Conservation (phyloP, 2,113 vertebrate genomes). For the Cnemophilus loriae region DNA sequence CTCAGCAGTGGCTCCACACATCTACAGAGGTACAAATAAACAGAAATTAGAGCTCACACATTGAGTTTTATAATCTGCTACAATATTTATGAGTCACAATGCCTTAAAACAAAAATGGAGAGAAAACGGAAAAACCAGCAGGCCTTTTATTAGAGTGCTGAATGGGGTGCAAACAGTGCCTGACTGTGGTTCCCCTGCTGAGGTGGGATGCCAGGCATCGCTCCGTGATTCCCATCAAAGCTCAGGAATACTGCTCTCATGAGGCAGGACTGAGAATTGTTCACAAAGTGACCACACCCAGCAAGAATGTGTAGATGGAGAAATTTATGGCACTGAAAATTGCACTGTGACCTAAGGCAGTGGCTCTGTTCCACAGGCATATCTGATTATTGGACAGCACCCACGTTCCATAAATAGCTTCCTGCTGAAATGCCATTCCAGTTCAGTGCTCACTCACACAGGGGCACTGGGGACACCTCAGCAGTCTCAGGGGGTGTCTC, state of each 20-base stretch:
- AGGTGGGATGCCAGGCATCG: neutral
- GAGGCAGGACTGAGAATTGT: neutral
- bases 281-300: constrained; percentile 42
- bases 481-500: neutral
- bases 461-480: neutral
- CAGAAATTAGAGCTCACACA: neutral
- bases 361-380: constrained; percentile 1
- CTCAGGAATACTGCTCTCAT: neutral
- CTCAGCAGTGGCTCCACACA: neutral
- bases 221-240: neutral
- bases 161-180: neutral
- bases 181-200: neutral
- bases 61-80: neutral
- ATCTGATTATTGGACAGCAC: constrained; percentile 19
- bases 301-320: neutral
- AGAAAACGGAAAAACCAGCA: neutral
- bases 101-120: neutral
- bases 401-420: constrained; percentile 44
- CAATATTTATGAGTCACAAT: neutral
- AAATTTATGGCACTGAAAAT: constrained; percentile 20
- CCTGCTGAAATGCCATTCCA: neutral
- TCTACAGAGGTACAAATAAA: neutral
- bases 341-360: constrained; percentile 40
- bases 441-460: neutral
- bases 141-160: neutral